Conservation (phyloP, 2,113 vertebrate genomes). For the Mesoclemmys tuberculata region DNA sequence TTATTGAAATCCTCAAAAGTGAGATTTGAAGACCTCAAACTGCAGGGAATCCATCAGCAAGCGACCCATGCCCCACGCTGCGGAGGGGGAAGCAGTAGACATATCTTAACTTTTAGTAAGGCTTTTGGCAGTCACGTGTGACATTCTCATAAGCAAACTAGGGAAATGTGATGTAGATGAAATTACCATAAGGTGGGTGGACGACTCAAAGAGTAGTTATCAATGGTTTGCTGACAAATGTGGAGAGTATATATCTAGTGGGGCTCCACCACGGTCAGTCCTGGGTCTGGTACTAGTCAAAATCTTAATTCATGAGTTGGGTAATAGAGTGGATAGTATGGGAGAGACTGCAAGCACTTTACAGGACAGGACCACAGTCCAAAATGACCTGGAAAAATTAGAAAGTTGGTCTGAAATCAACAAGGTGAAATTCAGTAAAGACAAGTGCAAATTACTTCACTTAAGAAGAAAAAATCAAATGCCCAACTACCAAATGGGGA, state of each 20-base stretch:
- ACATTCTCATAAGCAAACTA: not conserved
- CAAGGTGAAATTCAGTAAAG: not conserved
- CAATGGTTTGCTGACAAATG: not conserved
- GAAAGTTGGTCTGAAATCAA: not conserved
- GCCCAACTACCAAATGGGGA: not conserved
- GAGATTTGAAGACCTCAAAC: too few relatives aligned
- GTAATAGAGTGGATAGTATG: not conserved
- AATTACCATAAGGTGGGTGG: not conserved
- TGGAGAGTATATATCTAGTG: not conserved
- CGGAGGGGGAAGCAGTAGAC: not conserved
- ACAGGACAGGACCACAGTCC: not conserved
- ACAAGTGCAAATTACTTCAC: not conserved
- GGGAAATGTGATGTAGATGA: not conserved
- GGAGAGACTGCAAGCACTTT: not conserved
- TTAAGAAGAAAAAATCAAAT: not conserved
- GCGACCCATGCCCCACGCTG: too few relatives aligned
- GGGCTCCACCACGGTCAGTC: not conserved
- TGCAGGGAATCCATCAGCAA: too few relatives aligned
- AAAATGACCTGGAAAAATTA: not conserved
- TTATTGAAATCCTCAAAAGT: too few relatives aligned
- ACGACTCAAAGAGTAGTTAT: not conserved
- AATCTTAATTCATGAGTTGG: not conserved
- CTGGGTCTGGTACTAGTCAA: not conserved
- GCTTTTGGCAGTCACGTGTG: not conserved
- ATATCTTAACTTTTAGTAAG: not conserved